A percentile compares a stretch with the other conserved stretches of the same genome.
Evolutionary conservation across 2,113 vertebrate species (phyloP).

Genomic region (Pterophyllum scalare): DNA sequence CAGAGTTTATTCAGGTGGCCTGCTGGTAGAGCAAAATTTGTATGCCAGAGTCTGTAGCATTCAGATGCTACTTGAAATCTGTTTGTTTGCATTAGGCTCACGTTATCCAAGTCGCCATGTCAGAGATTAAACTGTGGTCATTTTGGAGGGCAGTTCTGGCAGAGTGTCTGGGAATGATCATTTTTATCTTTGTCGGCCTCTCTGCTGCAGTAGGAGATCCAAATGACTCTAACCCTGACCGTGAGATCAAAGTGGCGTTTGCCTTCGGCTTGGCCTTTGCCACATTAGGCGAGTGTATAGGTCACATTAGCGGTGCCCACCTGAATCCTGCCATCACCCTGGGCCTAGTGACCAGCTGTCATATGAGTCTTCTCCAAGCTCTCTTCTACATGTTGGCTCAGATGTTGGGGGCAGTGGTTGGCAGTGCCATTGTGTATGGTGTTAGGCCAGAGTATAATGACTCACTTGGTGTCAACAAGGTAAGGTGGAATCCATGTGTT

Average conservation of each 20-base stretch:
- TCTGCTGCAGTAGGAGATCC: conserved; percentile 79
- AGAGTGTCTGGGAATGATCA: conserved; percentile 84
- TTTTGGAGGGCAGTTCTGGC: conserved; percentile 87
- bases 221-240: conserved; percentile 68
- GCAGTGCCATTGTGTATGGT: conserved; percentile 41
- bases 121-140: conserved; percentile 23
- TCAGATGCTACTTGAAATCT: neutral
- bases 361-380: conserved; percentile 85
- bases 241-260: conserved; percentile 89
- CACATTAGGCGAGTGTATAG: conserved; percentile 84
- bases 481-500: conserved; percentile 3
- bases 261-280: conserved; percentile 87
- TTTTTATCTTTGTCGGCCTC: conserved; percentile 87
- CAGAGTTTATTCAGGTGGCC: neutral
- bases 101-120: conserved; percentile 6
- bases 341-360: conserved; percentile 85
- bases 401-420: conserved; percentile 82
- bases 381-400: conserved; percentile 85
- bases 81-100: neutral
- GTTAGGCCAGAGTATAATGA: conserved; percentile 27
- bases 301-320: conserved; percentile 86
- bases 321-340: conserved; percentile 87
- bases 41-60: neutral
- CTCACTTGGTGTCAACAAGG: conserved; percentile 76
- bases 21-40: neutral